These are phyloP conservation scores for Quadriops clusia DNA, from an alignment of 2,888 invertebrate genomes.

Conservation along the genomic window DNA sequence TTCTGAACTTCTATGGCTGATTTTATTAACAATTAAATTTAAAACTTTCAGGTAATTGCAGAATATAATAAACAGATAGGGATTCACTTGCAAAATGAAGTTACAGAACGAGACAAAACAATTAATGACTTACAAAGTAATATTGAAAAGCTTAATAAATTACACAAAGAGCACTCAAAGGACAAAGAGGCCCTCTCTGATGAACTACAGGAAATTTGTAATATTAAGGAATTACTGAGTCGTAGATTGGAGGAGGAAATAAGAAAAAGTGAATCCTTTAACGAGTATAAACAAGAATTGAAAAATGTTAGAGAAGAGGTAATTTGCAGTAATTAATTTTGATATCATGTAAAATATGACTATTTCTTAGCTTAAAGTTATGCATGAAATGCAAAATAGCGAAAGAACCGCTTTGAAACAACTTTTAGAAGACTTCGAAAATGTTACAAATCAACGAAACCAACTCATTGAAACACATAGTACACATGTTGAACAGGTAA, in stretches of 20 bases:
- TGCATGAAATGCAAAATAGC: slow-evolving; percentile 27
- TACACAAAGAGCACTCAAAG: slow-evolving; percentile 27
- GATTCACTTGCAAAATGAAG: slow-evolving; percentile 28
- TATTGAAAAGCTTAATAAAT: slow-evolving; percentile 27
- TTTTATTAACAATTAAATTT: slow-evolving; percentile 4
- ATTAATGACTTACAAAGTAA: slow-evolving; percentile 27
- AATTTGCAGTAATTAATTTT: too few relatives aligned
- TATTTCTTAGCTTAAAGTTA: slow-evolving; percentile 24
- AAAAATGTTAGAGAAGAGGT: slow-evolving; percentile 23
- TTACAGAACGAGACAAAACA: slow-evolving; percentile 26
- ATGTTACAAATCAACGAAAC: slow-evolving; percentile 23
- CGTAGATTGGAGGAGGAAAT: slow-evolving; percentile 25
- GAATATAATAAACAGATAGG: slow-evolving; percentile 33
- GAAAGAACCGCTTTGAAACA: slow-evolving; percentile 26
- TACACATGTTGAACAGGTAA: slow-evolving; percentile 20
- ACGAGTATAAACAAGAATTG: slow-evolving; percentile 24
- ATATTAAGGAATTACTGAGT: slow-evolving; percentile 27
- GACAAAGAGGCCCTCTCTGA: slow-evolving; percentile 31
- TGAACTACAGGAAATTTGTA: slow-evolving; percentile 29
- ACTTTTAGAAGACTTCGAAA: slow-evolving; percentile 24
- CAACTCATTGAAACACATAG: slow-evolving; percentile 19
- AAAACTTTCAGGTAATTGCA: slow-evolving; percentile 26
- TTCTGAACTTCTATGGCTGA: slow-evolving; percentile 1
- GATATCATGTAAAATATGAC: slow-evolving; percentile 1
- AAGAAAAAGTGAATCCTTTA: slow-evolving; percentile 23